phyloP scores from a whole-genome alignment of 2,888 invertebrate genomes.

The Ptilodon capucinus region DNA sequence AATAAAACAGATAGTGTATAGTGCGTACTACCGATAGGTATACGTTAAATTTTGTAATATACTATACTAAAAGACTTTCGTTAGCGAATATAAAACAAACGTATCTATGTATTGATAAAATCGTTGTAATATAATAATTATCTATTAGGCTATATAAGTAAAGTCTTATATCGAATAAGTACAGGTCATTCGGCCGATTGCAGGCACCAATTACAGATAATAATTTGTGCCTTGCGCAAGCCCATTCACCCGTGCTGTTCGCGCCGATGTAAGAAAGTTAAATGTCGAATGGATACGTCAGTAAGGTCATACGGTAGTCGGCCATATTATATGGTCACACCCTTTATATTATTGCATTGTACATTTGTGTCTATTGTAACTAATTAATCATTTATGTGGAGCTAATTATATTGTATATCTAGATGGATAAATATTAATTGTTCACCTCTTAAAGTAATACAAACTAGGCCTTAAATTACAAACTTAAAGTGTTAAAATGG shows the following conservation, averaged over 20 bases:
- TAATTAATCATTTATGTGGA: background rate
- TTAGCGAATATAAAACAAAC: too few relatives aligned
- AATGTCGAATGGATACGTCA: constrained; percentile 5
- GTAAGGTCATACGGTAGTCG: background rate
- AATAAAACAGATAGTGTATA: too few relatives aligned
- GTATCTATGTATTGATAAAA: too few relatives aligned
- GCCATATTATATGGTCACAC: background rate
- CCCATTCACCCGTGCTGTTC: constrained; percentile 16
- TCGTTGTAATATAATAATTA: too few relatives aligned
- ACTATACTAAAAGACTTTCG: too few relatives aligned
- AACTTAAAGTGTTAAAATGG: too few relatives aligned
- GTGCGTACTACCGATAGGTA: too few relatives aligned
- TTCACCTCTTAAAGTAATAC: too few relatives aligned
- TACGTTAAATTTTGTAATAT: too few relatives aligned
- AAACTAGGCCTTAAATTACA: too few relatives aligned
- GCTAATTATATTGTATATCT: too few relatives aligned
- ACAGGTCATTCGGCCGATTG: constrained; percentile 23
- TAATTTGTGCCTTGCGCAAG: constrained; percentile 49
- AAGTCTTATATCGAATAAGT: constrained; percentile 1
- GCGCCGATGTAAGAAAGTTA: constrained; percentile 41
- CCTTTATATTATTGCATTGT: background rate
- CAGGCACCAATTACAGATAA: constrained; percentile 39
- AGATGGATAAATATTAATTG: too few relatives aligned
- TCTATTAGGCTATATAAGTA: constrained; percentile 5
- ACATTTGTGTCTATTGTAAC: background rate